Evolutionary conservation across 1,140 invertebrate genomes (phyloP), one percentile per base, ranked within the genome.

Genomic region (Trissolcus basalis): DNA sequence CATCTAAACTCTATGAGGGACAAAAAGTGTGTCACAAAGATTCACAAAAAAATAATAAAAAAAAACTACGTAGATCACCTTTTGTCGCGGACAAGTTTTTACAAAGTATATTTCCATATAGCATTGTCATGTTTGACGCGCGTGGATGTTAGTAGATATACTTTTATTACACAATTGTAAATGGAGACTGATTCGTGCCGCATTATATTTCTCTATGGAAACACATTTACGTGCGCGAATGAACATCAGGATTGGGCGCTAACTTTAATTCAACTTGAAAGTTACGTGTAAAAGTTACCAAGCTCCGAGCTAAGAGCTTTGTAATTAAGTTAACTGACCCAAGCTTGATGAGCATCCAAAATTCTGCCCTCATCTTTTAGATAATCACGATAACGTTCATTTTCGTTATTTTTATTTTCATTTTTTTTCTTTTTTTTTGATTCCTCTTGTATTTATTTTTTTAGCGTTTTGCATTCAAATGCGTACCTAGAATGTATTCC

Each of bases 151-250:
- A 55, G 65, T 70, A 76, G 60, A 45, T 70, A 70, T 60, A 76
- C 60, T 76, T 76, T 69, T 70, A 76, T 76, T 76, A 76, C 45
- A 70, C 56, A 70, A 76, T 51, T 76, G 61, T 76, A 76, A 70
- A 76, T 70, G 73, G 73, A 76, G 73, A 76, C 73, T 76, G 73
- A 76, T 70, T 76, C 65, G 65, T 76, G 73, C 53, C 60, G 73
- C 45, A 65, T 70, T 76, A 76, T 70, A 75, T 69, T 75, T 75
- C 73, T 70, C 65, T 76, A 70, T 70, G 65, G 60, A 39, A 65
- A 33, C 15, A 56, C 32, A 47, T 51, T 63, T 45, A 60, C 35
- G 60, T 58, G 51, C 58, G 55, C 43, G 44, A 55, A 49, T 61
- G 39, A 48, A 33, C 68, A 45, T 70, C 61, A 11, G 49, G 51